These are phyloP conservation scores for Fregetta grallaria DNA, from an alignment of 2,113 vertebrate species.

Conservation along the genomic window DNA sequence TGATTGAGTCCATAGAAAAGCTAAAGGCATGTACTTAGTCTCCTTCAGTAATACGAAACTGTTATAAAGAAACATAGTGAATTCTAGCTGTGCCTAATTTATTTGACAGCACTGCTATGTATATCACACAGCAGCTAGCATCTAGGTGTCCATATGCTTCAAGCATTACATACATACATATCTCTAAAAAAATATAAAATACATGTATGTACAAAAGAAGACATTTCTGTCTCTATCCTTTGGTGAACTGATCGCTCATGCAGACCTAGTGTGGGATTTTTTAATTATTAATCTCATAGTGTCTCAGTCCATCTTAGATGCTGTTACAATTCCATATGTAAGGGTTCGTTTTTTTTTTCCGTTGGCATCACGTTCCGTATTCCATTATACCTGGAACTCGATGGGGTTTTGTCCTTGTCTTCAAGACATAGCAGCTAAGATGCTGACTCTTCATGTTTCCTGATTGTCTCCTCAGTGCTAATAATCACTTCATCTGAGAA, in stretches of 20 bases:
- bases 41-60: not conserved
- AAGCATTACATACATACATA: not conserved
- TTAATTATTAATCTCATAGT: not conserved
- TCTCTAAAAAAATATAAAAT: not conserved
- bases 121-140: not conserved
- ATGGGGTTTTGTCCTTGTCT: conserved; percentile 26
- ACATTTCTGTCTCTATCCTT: not conserved
- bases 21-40: not conserved
- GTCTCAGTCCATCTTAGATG: not conserved
- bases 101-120: conserved; percentile 9
- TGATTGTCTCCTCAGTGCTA: not conserved
- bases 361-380: not conserved
- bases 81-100: conserved; percentile 15
- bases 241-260: not conserved
- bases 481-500: conserved; percentile 29
- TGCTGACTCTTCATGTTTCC: conserved; percentile 21
- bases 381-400: not conserved
- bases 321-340: not conserved
- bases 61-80: not conserved
- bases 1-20: not conserved
- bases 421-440: not conserved
- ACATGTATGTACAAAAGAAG: not conserved
- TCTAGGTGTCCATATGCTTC: conserved; percentile 4
- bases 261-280: not conserved
- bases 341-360: not conserved